Conservation (phyloP, 2,113 vertebrate genomes). For the Siniperca knerii region DNA sequence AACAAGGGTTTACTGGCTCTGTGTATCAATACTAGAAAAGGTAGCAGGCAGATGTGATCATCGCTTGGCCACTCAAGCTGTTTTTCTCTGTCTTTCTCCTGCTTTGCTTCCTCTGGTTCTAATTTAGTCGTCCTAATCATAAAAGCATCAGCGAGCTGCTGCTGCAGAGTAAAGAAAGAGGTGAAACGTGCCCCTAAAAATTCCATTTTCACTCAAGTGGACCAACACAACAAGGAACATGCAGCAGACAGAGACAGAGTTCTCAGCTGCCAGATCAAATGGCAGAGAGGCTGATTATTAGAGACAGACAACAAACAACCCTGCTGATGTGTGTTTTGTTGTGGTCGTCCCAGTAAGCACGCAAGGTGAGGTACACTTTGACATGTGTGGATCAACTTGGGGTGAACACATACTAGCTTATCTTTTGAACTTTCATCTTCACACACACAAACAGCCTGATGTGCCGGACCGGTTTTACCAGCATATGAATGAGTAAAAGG, state of each 20-base stretch:
- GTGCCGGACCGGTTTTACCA: constrained; percentile 10
- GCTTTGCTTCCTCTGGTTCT: constrained; percentile 71
- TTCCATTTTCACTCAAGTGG: constrained; percentile 81
- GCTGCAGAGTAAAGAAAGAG: constrained; percentile 68
- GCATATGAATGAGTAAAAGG: background rate
- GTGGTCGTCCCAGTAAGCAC: constrained; percentile 41
- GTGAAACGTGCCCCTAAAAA: constrained; percentile 77
- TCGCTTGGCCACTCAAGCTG: constrained; percentile 14
- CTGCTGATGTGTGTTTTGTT: constrained; percentile 52
- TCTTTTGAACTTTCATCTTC: constrained; percentile 35
- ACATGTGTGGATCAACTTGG: constrained; percentile 35
- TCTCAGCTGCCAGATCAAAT: constrained; percentile 72
- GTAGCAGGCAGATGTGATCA: constrained; percentile 49
- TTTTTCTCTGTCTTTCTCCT: constrained; percentile 24
- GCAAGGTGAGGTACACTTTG: constrained; percentile 48
- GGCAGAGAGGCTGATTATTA: constrained; percentile 66
- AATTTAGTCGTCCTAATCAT: constrained; percentile 80
- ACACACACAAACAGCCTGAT: constrained; percentile 11
- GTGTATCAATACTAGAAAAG: constrained; percentile 32
- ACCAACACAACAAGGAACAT: constrained; percentile 68
- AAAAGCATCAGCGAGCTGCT: constrained; percentile 77
- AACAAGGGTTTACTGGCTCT: constrained; percentile 52
- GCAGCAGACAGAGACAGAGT: constrained; percentile 54
- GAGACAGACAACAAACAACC: constrained; percentile 69
- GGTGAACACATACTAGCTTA: constrained; percentile 14